These are phyloP conservation scores for Andrena bicolor DNA, from an alignment of 2,888 invertebrate species.

Conservation along the genomic window DNA sequence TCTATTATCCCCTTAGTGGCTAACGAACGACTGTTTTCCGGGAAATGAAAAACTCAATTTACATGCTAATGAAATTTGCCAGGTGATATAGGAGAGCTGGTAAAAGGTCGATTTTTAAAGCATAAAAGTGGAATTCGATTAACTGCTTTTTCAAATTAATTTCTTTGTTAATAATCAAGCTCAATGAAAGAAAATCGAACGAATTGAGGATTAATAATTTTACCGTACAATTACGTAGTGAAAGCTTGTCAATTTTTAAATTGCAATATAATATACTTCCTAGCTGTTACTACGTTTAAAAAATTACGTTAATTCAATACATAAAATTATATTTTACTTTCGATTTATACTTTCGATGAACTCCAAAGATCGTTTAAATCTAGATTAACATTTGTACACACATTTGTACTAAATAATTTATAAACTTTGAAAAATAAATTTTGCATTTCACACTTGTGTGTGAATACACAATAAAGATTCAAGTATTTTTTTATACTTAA, in stretches of 20 bases:
- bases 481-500: no score
- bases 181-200: neutral
- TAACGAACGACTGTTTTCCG: neutral
- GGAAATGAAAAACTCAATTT: constrained; percentile 2
- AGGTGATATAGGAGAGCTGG: neutral
- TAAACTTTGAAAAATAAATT: no score
- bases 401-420: no score
- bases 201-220: neutral
- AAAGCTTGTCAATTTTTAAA: neutral
- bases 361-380: no score
- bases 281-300: no score
- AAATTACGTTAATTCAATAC: no score
- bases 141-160: neutral
- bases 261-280: no score
- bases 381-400: no score
- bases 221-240: neutral
- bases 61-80: constrained; percentile 7
- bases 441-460: no score
- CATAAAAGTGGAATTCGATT: neutral
- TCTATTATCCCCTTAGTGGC: neutral
- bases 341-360: no score
- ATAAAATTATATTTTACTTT: no score
- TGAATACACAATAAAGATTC: no score
- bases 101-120: neutral
- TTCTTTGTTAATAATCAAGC: neutral